Conservation (phyloP, 2,113 vertebrate species). For the Caracal caracal region DNA sequence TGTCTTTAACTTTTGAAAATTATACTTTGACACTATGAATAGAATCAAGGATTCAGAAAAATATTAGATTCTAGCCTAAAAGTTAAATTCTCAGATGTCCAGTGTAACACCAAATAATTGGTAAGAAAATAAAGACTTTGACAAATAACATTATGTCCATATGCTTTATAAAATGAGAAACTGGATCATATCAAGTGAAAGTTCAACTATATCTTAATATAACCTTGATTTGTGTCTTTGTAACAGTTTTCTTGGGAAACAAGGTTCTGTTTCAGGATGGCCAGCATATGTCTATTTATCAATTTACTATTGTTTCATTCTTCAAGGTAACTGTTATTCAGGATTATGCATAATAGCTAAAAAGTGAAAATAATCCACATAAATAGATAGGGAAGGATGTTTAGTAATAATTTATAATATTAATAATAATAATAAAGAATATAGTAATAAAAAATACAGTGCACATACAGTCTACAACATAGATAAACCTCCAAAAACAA, state of each 20-base stretch:
- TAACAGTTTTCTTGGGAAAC: background rate
- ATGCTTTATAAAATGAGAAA: background rate
- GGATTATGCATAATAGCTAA: background rate
- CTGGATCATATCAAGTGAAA: background rate
- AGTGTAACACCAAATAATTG: background rate
- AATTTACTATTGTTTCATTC: background rate
- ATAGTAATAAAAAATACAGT: background rate
- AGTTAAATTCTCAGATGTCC: background rate
- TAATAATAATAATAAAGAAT: too few relatives aligned
- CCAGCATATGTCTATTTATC: background rate
- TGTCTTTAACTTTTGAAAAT: background rate
- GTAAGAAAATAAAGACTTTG: background rate
- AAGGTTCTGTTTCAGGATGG: background rate
- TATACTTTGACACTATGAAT: background rate
- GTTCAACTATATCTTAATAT: constrained; percentile 1
- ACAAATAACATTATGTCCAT: background rate
- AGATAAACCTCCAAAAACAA: background rate
- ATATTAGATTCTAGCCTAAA: background rate
- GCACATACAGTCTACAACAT: background rate
- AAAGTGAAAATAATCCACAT: background rate
- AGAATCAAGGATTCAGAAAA: background rate
- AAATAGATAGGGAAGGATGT: background rate
- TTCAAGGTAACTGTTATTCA: background rate
- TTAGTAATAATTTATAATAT: background rate
- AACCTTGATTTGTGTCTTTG: background rate